A percentile compares a stretch with the other conserved stretches of the same genome.
phyloP scores from a whole-genome alignment of 2,888 invertebrate genomes.

The Chironomus riparius region DNA sequence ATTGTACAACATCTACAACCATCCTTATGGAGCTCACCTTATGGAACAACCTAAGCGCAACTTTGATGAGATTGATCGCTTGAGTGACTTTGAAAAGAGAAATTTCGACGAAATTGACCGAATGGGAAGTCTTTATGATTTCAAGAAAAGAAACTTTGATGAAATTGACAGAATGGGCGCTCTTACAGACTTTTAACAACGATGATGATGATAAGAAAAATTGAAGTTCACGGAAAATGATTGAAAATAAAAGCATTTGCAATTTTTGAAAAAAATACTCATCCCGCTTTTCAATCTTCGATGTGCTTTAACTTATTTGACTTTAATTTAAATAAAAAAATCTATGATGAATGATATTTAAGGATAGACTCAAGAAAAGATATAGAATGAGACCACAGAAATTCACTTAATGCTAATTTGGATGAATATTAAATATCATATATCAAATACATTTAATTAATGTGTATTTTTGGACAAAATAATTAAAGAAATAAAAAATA shows the following conservation, averaged over 20 bases:
- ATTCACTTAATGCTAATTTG: too few relatives aligned
- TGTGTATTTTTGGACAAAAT: background rate
- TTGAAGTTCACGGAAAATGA: background rate
- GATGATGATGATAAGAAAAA: background rate
- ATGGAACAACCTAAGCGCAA: conserved; percentile 4
- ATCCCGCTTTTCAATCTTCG: background rate
- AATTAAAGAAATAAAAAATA: background rate
- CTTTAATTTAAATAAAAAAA: background rate
- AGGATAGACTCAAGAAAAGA: too few relatives aligned
- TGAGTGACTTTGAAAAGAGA: conserved; percentile 3
- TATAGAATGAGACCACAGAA: too few relatives aligned
- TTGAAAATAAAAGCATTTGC: background rate
- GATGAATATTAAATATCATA: too few relatives aligned
- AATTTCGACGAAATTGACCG: conserved; percentile 28
- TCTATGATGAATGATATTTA: too few relatives aligned
- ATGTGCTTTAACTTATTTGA: background rate
- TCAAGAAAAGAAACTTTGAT: conserved; percentile 29
- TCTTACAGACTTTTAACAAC: conserved; percentile 25
- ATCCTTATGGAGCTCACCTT: background rate
- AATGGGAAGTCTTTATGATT: background rate
- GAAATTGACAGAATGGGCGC: conserved; percentile 28
- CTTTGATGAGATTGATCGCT: conserved; percentile 28
- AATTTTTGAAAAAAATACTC: background rate
- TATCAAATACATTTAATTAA: background rate
- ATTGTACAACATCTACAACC: background rate